Evolutionary conservation across 2,113 vertebrate genomes (phyloP).

Genomic region (Microcebus jonahi): DNA sequence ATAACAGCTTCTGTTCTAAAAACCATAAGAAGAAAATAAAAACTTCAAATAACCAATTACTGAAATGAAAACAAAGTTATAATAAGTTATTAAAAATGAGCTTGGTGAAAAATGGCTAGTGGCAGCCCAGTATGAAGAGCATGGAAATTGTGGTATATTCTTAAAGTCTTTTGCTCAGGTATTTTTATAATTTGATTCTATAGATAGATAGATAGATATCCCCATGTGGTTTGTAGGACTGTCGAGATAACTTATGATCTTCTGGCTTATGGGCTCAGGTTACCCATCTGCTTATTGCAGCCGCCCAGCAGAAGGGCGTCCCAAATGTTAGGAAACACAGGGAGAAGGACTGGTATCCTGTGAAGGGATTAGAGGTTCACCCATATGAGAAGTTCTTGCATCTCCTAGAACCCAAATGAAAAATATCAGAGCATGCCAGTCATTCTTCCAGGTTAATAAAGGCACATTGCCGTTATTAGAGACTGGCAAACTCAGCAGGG

Average conservation of each 20-base stretch:
- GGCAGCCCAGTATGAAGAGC: neutral
- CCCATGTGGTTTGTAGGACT: neutral
- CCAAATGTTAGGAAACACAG: neutral
- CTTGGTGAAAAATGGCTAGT: neutral
- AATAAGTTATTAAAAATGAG: neutral
- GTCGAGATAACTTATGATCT: neutral
- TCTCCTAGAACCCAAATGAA: neutral
- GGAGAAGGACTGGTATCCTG: neutral
- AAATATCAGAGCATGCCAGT: conserved; percentile 10
- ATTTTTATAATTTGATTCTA: neutral
- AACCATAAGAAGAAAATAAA: conserved; percentile 15
- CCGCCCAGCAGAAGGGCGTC: neutral
- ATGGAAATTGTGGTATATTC: neutral
- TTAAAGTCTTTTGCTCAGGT: neutral
- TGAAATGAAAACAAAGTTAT: conserved; percentile 12
- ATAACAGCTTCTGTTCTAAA: neutral
- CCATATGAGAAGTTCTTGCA: neutral
- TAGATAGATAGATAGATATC: neutral
- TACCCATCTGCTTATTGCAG: neutral
- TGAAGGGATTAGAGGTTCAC: neutral
- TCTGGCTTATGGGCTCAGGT: neutral
- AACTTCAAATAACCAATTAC: neutral
- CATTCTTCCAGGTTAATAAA: neutral
- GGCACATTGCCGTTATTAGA: neutral
- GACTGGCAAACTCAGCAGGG: neutral